Evolutionary conservation across 2,797 vertebrate genomes (phyloP).

Genomic region (Pipistrellus pipistrellus): DNA sequence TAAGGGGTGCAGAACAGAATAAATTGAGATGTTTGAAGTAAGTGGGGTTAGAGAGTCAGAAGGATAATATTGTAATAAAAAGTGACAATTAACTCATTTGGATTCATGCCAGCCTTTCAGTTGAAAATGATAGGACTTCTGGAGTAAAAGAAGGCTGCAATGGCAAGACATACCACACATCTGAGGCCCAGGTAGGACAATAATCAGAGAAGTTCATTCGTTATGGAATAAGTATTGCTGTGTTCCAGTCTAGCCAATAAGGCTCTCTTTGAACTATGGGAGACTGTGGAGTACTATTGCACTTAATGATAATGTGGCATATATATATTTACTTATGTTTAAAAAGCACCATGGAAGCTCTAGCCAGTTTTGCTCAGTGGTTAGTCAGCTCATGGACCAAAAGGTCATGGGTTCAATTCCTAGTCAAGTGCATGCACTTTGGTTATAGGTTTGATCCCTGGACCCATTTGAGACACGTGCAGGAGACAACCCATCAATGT

Average conservation of each 20-base stretch:
- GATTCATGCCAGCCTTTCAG: background rate
- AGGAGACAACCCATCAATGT: too few relatives aligned
- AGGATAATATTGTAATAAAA: background rate
- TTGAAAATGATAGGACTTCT: conserved; percentile 14
- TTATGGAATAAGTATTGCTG: background rate
- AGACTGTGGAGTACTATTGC: background rate
- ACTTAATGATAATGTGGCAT: background rate
- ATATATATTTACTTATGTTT: background rate
- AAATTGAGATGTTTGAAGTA: background rate
- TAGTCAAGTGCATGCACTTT: too few relatives aligned
- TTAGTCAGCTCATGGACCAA: too few relatives aligned
- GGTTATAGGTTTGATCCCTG: too few relatives aligned
- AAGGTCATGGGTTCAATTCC: too few relatives aligned
- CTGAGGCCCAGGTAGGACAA: background rate
- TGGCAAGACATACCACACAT: background rate
- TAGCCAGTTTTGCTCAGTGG: too few relatives aligned
- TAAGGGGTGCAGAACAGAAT: background rate
- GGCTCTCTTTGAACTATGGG: background rate
- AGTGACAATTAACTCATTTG: background rate
- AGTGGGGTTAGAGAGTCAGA: background rate
- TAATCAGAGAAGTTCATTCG: background rate
- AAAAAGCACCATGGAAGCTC: too few relatives aligned
- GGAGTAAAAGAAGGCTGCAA: background rate
- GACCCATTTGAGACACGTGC: too few relatives aligned
- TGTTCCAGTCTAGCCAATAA: background rate